Evolutionary conservation across 2,797 vertebrate species (phyloP), one percentile per base, ranked within the genome.

Genomic region (Thripadectes ignobilis): DNA sequence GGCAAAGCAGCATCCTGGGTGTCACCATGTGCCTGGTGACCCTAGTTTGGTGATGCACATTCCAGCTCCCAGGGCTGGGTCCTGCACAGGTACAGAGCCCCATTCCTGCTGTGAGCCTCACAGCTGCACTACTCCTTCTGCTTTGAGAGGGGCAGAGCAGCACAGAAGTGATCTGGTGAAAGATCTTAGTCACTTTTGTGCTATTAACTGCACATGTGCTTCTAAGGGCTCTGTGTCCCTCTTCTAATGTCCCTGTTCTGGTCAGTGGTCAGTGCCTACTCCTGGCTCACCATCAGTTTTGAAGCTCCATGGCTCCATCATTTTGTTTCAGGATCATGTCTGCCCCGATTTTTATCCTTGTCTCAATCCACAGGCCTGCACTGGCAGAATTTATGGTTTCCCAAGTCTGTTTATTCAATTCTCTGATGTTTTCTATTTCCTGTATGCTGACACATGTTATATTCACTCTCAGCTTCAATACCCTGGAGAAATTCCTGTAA

Each of bases 401-500:
- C 24, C 14, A 12, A 8, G 13, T 21, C 63, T 87, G 30, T 74
- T 93, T 74, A 46, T 84, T 79, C 32, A 84, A 6, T 55, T 81
- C 65, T 73, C 41, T 63, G 41, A 48, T 14, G 34, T 39, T 27
- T 55, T 62, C 55, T 86, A 8, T 94, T 85, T 95, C 59, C 78
- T 76, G 52, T 61, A 73, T 6, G 26, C 84, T 88, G 84, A 77
- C 68, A 81, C 3, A 1, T 34, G 18, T 46, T 71, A n/a, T 58
- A 51, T 55, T 74, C 59, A 38, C 58, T 79, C 77, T 82, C 84
- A 94, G 84, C n/a, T 75, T 83, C 71, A 58, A 67, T 73, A 68
- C 76, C 55, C 80, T 88, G 74, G 61, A 95, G 94, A 84, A 95
- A 93, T 93, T 92, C 81, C 76, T 58, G 46, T 59, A 59, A 96